Evolutionary conservation across 1,140 invertebrate species (phyloP).

Genomic region (Aphelinus atriplicis): DNA sequence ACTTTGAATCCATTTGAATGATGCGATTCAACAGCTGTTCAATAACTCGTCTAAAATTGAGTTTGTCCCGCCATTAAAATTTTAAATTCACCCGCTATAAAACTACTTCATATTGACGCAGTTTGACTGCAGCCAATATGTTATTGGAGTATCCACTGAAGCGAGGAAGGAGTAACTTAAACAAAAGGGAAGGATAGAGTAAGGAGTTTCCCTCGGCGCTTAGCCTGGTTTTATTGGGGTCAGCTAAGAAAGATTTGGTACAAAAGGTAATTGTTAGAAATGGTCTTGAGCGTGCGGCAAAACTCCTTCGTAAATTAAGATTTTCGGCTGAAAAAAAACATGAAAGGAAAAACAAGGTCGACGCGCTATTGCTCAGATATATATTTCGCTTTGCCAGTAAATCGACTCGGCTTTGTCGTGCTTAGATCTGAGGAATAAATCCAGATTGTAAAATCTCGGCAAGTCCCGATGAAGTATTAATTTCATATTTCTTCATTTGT

Average conservation of each 20-base stretch:
- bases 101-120: neutral
- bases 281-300: conserved; percentile 5
- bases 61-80: no score
- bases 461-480: neutral
- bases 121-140: conserved; percentile 7
- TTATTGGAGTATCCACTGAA: conserved; percentile 9
- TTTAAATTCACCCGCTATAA: no score
- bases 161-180: conserved; percentile 1
- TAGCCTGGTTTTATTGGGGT: conserved; percentile 39
- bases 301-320: conserved; percentile 33
- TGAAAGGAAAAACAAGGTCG: conserved; percentile 13
- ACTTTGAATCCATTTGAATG: no score
- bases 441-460: neutral
- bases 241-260: conserved; percentile 27
- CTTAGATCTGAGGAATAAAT: conserved; percentile 2
- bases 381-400: neutral
- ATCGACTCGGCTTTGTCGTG: conserved; percentile 2
- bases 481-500: neutral
- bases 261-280: conserved; percentile 40
- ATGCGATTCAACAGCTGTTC: no score
- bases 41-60: no score
- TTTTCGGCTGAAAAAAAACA: conserved; percentile 1
- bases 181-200: conserved; percentile 17
- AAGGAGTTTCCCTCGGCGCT: conserved; percentile 25
- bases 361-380: neutral